phyloP scores from a whole-genome alignment of 2,113 vertebrate genomes.

The Brachionichthys hirsutus region DNA sequence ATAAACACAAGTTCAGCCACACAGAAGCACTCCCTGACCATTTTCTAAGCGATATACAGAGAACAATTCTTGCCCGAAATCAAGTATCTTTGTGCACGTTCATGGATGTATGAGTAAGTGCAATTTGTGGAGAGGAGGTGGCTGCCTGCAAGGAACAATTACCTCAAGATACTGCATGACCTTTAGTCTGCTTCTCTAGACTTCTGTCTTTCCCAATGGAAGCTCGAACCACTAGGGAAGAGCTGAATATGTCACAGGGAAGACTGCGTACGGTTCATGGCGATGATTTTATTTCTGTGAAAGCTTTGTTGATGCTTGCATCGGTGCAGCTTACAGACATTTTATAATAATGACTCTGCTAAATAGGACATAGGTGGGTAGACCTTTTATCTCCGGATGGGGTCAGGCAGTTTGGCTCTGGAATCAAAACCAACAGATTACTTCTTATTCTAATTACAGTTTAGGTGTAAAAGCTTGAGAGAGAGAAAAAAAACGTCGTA shows the following conservation, averaged over 20 bases:
- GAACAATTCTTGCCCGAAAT: constrained; percentile 6
- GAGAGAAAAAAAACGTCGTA: constrained; percentile 44
- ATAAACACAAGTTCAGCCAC: constrained; percentile 17
- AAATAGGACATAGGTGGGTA: constrained; percentile 43
- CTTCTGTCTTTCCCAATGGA: no score
- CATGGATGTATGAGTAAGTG: not conserved
- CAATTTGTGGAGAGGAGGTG: not conserved
- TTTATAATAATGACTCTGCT: constrained; percentile 35
- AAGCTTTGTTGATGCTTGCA: not conserved
- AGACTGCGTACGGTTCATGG: constrained; percentile 5
- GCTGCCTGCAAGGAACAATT: constrained; percentile 20
- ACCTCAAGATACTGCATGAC: constrained; percentile 25
- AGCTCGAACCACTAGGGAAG: constrained; percentile 11
- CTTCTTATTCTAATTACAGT: constrained; percentile 55
- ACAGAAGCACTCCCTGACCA: not conserved
- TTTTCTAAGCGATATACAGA: constrained; percentile 16
- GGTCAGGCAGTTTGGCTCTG: constrained; percentile 34
- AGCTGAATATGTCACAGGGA: constrained; percentile 17
- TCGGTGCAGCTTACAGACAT: constrained; percentile 17
- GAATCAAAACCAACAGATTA: constrained; percentile 65
- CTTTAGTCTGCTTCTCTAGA: constrained; percentile 33
- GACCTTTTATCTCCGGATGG: constrained; percentile 46
- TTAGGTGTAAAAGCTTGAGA: constrained; percentile 45
- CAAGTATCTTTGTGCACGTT: not conserved
- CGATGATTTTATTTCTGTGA: constrained; percentile 21